Evolutionary conservation across 2,113 vertebrate species (phyloP).

Genomic region (Lates calcarifer): DNA sequence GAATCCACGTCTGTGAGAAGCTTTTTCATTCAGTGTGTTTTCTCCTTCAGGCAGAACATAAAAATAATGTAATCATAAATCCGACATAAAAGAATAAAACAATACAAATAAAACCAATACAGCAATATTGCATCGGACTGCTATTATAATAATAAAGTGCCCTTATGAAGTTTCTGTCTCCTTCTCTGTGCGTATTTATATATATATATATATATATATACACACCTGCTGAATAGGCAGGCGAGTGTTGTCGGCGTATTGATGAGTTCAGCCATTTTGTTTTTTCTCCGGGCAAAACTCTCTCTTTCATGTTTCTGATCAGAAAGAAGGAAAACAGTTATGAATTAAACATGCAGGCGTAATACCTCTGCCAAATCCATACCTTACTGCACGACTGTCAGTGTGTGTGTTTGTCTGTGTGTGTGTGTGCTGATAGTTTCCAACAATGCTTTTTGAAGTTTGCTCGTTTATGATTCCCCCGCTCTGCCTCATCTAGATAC

Average conservation of each 20-base stretch:
- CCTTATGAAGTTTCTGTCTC: slow-evolving; percentile 54
- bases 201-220: too few species aligned
- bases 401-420: slow-evolving; percentile 75
- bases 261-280: slow-evolving; percentile 80
- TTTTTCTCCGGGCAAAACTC: slow-evolving; percentile 73
- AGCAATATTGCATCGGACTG: slow-evolving; percentile 12
- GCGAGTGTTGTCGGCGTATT: slow-evolving; percentile 61
- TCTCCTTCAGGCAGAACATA: slow-evolving; percentile 63
- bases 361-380: slow-evolving; percentile 68
- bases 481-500: slow-evolving; percentile 17
- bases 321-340: slow-evolving; percentile 79
- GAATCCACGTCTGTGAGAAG: slow-evolving; percentile 12
- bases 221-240: slow-evolving; percentile 71
- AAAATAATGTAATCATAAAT: slow-evolving; percentile 59
- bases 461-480: slow-evolving; percentile 37
- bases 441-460: slow-evolving; percentile 67
- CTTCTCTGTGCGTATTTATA: neutral
- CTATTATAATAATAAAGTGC: slow-evolving; percentile 54
- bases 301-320: slow-evolving; percentile 80
- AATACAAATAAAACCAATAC: slow-evolving; percentile 37
- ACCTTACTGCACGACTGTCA: slow-evolving; percentile 44
- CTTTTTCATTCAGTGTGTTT: slow-evolving; percentile 42
- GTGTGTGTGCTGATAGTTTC: slow-evolving; percentile 49
- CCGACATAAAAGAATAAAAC: slow-evolving; percentile 59
- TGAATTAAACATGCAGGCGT: slow-evolving; percentile 77